phyloP scores from a whole-genome alignment of 2,888 invertebrate species.

The Gastrophysa polygoni region DNA sequence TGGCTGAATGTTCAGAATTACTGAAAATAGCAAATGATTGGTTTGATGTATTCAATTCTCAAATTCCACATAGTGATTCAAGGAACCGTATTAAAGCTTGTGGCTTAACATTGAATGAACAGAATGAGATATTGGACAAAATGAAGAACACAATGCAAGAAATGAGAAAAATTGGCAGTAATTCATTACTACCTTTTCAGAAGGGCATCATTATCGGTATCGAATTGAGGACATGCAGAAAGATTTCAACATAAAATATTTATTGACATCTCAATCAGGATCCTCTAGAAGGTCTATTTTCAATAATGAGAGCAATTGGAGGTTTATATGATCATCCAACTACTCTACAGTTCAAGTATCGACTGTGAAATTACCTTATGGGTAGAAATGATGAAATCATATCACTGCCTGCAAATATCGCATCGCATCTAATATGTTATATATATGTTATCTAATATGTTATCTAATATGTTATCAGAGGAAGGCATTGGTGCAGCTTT shows the following conservation, averaged over 20 bases:
- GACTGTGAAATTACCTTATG: conserved; percentile 25
- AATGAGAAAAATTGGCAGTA: conserved; percentile 25
- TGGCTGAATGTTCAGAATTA: conserved; percentile 33
- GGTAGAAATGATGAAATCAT: conserved; percentile 29
- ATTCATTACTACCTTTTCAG: conserved; percentile 36
- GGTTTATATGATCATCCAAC: conserved; percentile 35
- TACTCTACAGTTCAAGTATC: conserved; percentile 36
- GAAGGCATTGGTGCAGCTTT: background rate
- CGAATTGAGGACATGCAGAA: conserved; percentile 16
- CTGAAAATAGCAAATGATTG: conserved; percentile 34
- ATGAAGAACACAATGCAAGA: conserved; percentile 25
- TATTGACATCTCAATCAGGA: conserved; percentile 31
- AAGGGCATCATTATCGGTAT: conserved; percentile 35
- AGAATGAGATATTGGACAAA: conserved; percentile 32
- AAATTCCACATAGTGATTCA: conserved; percentile 29
- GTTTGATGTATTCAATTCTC: conserved; percentile 40
- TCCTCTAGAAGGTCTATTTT: conserved; percentile 32
- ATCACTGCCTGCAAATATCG: conserved; percentile 31
- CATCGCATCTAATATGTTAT: too few relatives aligned
- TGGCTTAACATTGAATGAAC: conserved; percentile 33
- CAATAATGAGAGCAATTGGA: conserved; percentile 32
- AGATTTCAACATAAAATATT: conserved; percentile 27
- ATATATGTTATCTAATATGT: too few relatives aligned
- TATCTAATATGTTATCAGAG: background rate
- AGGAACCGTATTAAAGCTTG: conserved; percentile 29